Conservation (phyloP, 2,113 vertebrate genomes). For the Sander lucioperca region DNA sequence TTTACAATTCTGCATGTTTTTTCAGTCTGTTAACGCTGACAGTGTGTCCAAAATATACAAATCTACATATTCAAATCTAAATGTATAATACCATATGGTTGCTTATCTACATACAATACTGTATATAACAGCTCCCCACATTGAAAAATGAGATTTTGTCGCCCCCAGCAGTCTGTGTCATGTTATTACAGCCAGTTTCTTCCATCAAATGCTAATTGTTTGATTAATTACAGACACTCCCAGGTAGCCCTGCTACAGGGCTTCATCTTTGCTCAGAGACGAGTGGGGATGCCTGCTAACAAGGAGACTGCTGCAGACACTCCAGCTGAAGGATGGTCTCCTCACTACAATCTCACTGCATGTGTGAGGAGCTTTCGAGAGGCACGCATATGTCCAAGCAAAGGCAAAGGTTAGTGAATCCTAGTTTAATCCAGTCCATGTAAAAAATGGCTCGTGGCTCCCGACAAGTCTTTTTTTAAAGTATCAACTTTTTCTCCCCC, state of each 20-base stretch:
- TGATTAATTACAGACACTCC: neutral
- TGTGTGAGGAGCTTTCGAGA: neutral
- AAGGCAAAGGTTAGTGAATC: neutral
- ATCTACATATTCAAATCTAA: neutral
- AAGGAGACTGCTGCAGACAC: neutral
- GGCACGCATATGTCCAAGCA: neutral
- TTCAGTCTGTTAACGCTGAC: neutral
- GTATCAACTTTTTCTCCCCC: neutral
- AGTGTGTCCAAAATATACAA: neutral
- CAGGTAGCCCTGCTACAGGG: neutral
- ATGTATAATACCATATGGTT: neutral
- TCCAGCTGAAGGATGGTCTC: neutral
- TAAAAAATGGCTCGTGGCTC: neutral
- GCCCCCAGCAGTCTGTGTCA: slow-evolving; percentile 6
- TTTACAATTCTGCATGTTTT: neutral
- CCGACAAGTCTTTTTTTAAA: neutral
- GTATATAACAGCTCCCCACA: neutral
- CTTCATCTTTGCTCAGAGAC: neutral
- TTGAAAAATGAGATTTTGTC: slow-evolving; percentile 24
- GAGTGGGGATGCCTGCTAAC: neutral
- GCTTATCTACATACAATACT: too few relatives aligned
- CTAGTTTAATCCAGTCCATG: neutral
- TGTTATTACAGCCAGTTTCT: slow-evolving; percentile 6
- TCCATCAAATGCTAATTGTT: neutral
- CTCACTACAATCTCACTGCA: neutral